Conservation (phyloP, 2,888 invertebrate genomes). For the Caenorhabditis drosophilae region DNA sequence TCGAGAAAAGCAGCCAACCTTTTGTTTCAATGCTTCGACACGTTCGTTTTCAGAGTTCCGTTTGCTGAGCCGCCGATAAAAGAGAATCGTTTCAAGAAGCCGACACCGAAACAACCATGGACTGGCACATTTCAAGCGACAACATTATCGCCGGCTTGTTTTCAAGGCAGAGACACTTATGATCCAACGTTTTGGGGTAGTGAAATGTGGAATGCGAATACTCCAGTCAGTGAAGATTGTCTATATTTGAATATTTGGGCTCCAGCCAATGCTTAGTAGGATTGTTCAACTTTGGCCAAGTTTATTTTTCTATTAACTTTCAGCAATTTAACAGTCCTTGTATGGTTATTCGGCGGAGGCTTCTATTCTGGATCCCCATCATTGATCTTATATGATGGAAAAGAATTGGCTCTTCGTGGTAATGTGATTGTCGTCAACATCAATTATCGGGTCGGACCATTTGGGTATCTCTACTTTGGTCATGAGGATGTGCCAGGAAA, state of each 20-base stretch:
- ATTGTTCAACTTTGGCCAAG: not conserved
- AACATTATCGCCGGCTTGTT: slow-evolving; percentile 57
- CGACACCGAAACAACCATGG: slow-evolving; percentile 56
- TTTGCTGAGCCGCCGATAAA: slow-evolving; percentile 65
- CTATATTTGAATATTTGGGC: slow-evolving; percentile 90
- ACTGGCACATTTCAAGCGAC: slow-evolving; percentile 47
- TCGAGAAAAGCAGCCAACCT: too few species aligned
- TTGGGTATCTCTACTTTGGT: slow-evolving; percentile 87
- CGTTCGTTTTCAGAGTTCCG: slow-evolving; percentile 55
- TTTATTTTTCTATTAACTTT: slow-evolving; percentile 1
- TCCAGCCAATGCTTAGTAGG: slow-evolving; percentile 73
- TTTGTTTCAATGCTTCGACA: too few species aligned
- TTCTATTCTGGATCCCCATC: slow-evolving; percentile 71
- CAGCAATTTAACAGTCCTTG: slow-evolving; percentile 67
- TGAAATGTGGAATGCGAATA: slow-evolving; percentile 94
- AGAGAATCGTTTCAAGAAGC: slow-evolving; percentile 55
- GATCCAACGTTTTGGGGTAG: slow-evolving; percentile 75
- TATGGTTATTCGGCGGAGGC: slow-evolving; percentile 69
- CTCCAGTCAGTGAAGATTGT: slow-evolving; percentile 88
- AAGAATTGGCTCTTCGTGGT: slow-evolving; percentile 78
- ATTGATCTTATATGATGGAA: slow-evolving; percentile 71
- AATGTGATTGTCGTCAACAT: slow-evolving; percentile 92
- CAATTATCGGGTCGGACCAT: slow-evolving; percentile 79
- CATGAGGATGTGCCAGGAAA: slow-evolving; percentile 83
- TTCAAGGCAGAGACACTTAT: slow-evolving; percentile 57